Evolutionary conservation across 2,113 vertebrate species (phyloP).

Genomic region (Peromyscus californicus): DNA sequence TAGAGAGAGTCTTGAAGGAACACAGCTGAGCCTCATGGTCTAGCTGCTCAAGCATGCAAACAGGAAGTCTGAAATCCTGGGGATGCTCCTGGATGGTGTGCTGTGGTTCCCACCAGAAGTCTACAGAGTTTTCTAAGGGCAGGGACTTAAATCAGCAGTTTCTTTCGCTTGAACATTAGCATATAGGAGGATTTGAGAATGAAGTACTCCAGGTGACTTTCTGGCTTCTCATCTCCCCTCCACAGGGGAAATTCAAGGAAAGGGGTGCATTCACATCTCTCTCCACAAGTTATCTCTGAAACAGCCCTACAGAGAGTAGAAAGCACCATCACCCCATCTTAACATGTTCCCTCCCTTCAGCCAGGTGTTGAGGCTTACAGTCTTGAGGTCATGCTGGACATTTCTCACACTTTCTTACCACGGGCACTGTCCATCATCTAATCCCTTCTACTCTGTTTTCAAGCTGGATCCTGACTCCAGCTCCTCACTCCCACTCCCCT

Average conservation of each 20-base stretch:
- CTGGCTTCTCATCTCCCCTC: background rate
- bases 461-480: background rate
- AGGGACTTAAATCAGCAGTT: background rate
- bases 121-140: background rate
- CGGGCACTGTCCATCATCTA: background rate
- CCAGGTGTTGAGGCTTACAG: background rate
- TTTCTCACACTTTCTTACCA: background rate
- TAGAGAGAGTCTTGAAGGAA: background rate
- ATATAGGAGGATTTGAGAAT: background rate
- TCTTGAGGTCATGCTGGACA: background rate
- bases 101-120: background rate
- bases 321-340: background rate
- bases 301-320: background rate
- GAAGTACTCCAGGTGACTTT: background rate
- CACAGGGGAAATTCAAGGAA: background rate
- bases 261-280: background rate
- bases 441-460: background rate
- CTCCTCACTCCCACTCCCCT: background rate
- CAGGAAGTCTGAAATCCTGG: background rate
- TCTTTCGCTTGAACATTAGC: background rate
- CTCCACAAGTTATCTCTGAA: background rate
- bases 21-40: background rate
- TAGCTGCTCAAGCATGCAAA: background rate
- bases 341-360: background rate
- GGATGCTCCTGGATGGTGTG: background rate